Conservation (phyloP, 2,797 vertebrate genomes). For the Galago senegalensis region DNA sequence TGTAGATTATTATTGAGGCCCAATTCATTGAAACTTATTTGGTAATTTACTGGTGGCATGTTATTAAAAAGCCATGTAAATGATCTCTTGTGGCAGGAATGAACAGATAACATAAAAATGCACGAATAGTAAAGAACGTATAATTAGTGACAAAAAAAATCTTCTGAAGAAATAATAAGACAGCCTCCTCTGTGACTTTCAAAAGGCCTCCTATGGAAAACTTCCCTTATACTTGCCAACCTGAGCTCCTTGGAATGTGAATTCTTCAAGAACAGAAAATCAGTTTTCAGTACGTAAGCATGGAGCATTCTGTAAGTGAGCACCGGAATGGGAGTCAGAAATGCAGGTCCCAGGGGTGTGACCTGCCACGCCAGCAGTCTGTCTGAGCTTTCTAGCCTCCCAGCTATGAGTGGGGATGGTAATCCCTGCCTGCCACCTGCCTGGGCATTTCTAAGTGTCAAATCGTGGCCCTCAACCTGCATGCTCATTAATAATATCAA, state of each 20-base stretch:
- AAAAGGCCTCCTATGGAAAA: background rate
- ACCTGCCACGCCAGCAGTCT: background rate
- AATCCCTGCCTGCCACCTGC: background rate
- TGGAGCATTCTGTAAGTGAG: background rate
- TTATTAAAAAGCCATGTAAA: slow-evolving; percentile 31
- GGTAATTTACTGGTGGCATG: slow-evolving; percentile 2
- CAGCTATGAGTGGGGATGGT: accelerated
- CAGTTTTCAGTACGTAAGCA: background rate
- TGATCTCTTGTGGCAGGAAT: background rate
- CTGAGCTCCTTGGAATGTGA: background rate
- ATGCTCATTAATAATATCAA: background rate
- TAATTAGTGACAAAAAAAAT: slow-evolving; percentile 26
- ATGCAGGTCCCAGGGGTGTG: background rate
- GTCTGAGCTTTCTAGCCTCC: background rate
- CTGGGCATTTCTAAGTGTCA: accelerated
- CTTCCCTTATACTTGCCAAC: background rate
- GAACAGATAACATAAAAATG: slow-evolving; percentile 48
- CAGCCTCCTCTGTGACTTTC: background rate
- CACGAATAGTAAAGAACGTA: background rate
- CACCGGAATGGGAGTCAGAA: background rate
- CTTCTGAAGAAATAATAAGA: background rate
- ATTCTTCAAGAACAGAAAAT: background rate
- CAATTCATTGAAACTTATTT: slow-evolving; percentile 44
- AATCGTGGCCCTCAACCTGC: background rate
- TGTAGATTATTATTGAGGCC: background rate